Evolutionary conservation across 2,797 vertebrate species (phyloP).

Genomic region (Trachops cirrhosus): DNA sequence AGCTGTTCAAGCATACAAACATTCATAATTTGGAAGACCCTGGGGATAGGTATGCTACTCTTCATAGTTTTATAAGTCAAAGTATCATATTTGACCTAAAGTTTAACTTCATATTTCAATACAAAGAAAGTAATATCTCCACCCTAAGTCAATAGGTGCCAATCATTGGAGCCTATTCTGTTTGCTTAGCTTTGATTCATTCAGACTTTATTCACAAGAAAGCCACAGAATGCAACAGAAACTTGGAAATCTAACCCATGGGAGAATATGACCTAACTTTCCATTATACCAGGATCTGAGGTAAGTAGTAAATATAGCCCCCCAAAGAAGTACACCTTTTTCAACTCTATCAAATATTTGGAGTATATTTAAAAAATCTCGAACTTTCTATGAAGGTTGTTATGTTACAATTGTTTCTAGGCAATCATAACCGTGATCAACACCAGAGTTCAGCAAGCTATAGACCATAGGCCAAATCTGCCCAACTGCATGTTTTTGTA

Average conservation of each 20-base stretch:
- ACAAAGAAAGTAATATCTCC: slow-evolving; percentile 30
- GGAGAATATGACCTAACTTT: neutral
- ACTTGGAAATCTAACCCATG: neutral
- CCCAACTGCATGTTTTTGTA: neutral
- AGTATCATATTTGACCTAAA: slow-evolving; percentile 5
- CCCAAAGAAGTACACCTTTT: slow-evolving; percentile 10
- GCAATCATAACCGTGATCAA: slow-evolving; percentile 30
- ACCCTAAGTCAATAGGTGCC: neutral
- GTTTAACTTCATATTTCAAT: slow-evolving; percentile 42
- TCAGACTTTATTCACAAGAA: slow-evolving; percentile 11
- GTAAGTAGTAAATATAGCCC: neutral
- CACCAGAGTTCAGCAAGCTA: neutral
- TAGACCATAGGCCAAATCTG: neutral
- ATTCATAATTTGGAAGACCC: slow-evolving; percentile 19
- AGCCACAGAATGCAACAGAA: slow-evolving; percentile 28
- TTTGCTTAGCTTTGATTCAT: slow-evolving; percentile 33
- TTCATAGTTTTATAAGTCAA: slow-evolving; percentile 3
- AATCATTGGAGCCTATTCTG: neutral
- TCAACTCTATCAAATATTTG: slow-evolving; percentile 43
- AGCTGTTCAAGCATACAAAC: slow-evolving; percentile 34
- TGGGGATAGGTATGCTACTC: neutral
- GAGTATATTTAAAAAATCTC: neutral
- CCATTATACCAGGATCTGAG: neutral
- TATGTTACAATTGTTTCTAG: slow-evolving; percentile 6
- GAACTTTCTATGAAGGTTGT: neutral